Base-by-base conservation (phyloP, 1,140 invertebrate species). In the Branchinecta lynchi region DNA sequence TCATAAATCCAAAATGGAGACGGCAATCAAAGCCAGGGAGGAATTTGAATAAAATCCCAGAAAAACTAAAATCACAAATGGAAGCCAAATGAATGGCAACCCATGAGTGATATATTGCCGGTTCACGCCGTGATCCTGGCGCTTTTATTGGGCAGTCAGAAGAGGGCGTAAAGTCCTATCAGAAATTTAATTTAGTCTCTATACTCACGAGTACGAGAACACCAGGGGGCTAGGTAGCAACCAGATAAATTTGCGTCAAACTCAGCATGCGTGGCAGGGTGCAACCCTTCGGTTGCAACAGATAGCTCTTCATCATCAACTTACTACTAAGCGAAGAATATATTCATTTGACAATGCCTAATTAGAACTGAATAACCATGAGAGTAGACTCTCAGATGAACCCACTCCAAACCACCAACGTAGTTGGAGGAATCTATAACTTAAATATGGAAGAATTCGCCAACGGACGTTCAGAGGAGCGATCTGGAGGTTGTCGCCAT, bases 171-270 rank as follows among this genome's bases (percentile, higher is more conserved):
- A 60, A 60, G 51, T 60, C 51, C 12, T 60, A 15, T 60, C 51
- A 60, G 51, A 6, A 60, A 60, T 60, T 60, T 60, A 60, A 60
- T 60, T 60, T 60, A 60, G 51, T 20, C 51, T 60, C 51, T 60
- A 12, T 60, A 12, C 17, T 60, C 51, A 6, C 51, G 17, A 60
- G 51, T 20, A 60, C 51, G 12, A 12, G 17, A 2, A 60, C 51
- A 60, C 51, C 51, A 60, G 51, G 51, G 51, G 51, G 12, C 17
- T 60, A 15, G 51, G 51, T 60, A 60, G 51, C 51, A 15, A 60
- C 12, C 51, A 60, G 12, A 60, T 60, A 60, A 60, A 60, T 60
- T 60, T 60, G 51, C 51, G 51, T 60, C 17, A 15, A 60, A 60
- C 51, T 20, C 51, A 60, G 51, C 17, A 60, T 15, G 51, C 51